A percentile compares a stretch with the other conserved stretches of the same genome.
phyloP scores from a whole-genome alignment of 2,113 vertebrate species.

The Lophura nycthemera region DNA sequence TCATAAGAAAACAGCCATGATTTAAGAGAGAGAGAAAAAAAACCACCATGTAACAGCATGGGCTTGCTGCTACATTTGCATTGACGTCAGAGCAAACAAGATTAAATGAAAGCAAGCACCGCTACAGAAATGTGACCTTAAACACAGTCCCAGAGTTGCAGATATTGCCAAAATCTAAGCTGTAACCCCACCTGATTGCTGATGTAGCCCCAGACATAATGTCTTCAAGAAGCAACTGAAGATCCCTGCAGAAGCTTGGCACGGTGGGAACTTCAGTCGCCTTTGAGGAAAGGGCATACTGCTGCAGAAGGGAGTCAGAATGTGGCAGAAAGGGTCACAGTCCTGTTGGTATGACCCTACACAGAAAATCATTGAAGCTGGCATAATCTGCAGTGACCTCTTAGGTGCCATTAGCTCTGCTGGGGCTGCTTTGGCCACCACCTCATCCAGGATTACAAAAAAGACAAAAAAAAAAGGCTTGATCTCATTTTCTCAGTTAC shows the following conservation, averaged over 20 bases:
- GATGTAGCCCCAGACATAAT: not conserved
- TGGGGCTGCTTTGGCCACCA: not conserved
- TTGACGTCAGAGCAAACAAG: conserved; percentile 74
- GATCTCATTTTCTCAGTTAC: not conserved
- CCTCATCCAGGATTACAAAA: not conserved
- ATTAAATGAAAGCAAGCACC: conserved; percentile 65
- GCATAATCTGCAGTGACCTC: not conserved
- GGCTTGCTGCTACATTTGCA: conserved; percentile 64
- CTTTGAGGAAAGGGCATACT: not conserved
- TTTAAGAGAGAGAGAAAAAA: not conserved
- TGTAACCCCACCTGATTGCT: conserved; percentile 37
- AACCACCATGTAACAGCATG: conserved; percentile 47
- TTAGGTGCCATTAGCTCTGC: not conserved
- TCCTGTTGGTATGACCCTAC: fast-evolving
- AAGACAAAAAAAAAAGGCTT: not conserved
- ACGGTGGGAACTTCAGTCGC: not conserved
- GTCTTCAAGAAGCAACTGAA: not conserved
- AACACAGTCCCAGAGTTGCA: conserved; percentile 37
- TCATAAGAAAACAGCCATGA: conserved; percentile 22
- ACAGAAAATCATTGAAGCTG: not conserved
- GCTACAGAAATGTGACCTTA: conserved; percentile 71
- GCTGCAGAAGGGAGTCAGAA: not conserved
- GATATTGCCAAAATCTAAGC: conserved; percentile 44
- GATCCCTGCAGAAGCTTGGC: not conserved
- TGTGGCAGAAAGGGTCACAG: not conserved